A percentile compares a stretch with the other conserved stretches of the same genome.
Evolutionary conservation across 2,888 invertebrate species (phyloP).

Genomic region (Leptopilina myrica): DNA sequence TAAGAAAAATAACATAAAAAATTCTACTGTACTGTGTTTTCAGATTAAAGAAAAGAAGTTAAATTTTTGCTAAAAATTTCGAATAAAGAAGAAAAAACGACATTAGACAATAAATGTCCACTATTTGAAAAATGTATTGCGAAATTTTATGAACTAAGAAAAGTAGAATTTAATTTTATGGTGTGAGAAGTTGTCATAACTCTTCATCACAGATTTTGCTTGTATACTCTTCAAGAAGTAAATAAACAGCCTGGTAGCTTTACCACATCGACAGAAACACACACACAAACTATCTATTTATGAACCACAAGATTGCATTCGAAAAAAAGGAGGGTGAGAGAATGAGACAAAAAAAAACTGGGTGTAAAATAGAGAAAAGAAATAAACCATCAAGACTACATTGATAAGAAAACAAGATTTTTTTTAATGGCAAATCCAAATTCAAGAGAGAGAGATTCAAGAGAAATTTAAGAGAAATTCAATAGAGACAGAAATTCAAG

Average conservation of each 20-base stretch:
- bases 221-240: conserved; percentile 49
- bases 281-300: conserved; percentile 49
- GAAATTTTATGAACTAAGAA: background rate
- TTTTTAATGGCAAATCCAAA: conserved; percentile 38
- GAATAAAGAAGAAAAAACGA: no score
- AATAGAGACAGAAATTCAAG: background rate
- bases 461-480: no score
- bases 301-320: conserved; percentile 44
- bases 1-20: no score
- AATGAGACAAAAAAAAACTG: background rate
- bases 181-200: conserved; percentile 25
- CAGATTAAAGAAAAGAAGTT: no score
- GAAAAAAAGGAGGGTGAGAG: conserved; percentile 33
- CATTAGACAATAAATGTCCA: no score
- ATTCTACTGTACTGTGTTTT: no score
- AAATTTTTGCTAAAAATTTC: no score
- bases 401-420: conserved; percentile 49
- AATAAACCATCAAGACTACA: conserved; percentile 27
- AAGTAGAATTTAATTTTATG: conserved; percentile 2
- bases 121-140: no score
- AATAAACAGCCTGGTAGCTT: conserved; percentile 49
- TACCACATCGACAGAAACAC: background rate
- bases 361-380: background rate
- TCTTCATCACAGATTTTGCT: conserved; percentile 45
- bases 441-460: background rate